A percentile compares a stretch with the other conserved stretches of the same genome.
Conservation (phyloP, 2,113 vertebrate species). For the Pimephales promelas region DNA sequence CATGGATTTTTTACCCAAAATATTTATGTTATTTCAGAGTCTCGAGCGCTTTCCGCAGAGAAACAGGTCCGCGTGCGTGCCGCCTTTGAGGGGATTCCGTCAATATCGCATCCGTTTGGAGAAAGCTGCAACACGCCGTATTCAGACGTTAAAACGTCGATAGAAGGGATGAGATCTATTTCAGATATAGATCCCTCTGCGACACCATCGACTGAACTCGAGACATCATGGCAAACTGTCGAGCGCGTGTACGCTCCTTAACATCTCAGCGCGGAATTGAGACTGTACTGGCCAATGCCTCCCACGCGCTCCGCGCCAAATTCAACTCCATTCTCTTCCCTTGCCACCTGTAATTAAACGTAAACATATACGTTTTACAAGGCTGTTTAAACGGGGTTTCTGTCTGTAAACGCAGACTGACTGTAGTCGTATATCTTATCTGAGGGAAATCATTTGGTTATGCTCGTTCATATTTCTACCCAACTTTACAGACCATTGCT, state of each 20-base stretch:
- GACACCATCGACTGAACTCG: constrained; percentile 38
- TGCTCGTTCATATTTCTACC: constrained; percentile 9
- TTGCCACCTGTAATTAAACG: constrained; percentile 11
- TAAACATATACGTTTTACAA: not conserved
- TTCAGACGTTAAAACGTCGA: not conserved
- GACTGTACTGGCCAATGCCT: constrained; percentile 42
- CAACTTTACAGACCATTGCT: constrained; percentile 57
- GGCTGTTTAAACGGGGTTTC: not conserved
- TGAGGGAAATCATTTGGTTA: not conserved
- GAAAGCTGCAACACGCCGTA: constrained; percentile 3
- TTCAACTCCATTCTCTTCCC: constrained; percentile 14
- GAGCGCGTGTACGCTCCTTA: constrained; percentile 42
- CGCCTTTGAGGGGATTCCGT: constrained; percentile 68
- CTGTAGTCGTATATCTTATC: not conserved
- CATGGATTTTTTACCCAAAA: not conserved
- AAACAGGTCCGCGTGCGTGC: constrained; percentile 73
- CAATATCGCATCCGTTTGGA: constrained; percentile 56
- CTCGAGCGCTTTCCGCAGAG: constrained; percentile 75
- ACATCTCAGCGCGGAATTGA: constrained; percentile 33
- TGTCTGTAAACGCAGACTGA: not conserved
- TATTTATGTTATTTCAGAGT: constrained; percentile 1
- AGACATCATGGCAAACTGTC: constrained; percentile 36
- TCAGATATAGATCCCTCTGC: constrained; percentile 18
- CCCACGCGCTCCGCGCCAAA: constrained; percentile 51
- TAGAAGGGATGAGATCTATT: constrained; percentile 1